Evolutionary conservation across 2,888 invertebrate genomes (phyloP), one percentile per base, ranked within the genome.

Genomic region (Mechanitis mazaeus): DNA sequence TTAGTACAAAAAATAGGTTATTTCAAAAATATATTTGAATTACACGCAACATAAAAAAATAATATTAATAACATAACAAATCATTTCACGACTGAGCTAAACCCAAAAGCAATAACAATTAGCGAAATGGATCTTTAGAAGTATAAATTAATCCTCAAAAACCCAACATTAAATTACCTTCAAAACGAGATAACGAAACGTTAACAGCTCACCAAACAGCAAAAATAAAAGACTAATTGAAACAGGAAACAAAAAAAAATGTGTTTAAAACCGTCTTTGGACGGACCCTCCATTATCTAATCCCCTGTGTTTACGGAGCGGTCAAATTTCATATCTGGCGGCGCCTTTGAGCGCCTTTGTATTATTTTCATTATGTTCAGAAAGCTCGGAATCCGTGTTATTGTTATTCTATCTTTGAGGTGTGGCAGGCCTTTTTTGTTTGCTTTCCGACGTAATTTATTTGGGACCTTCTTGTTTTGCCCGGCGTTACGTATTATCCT

Each of bases 391-490:
- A 74, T 77, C 81, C 74, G 71, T 79, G 79, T 83, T 83, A 84
- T 86, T 87, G 83, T 86, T 85, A 83, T 84, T 84, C 80, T 80
- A 76, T 81, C 80, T 80, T 77, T 75, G 79, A 83, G 83, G 80
- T 82, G 81, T 81, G 81, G 79, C 79, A 75, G 75, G 70, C 70
- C 70, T 74, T 79, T 73, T 81, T 80, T 79, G 80, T 81, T 79
- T 76, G 79, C 74, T 74, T 75, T 73, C 71, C 74, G 69, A 69
- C 72, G 75, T 80, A 76, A 80, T 83, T 80, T 82, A 81, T 81
- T 81, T 79, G 75, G 75, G 71, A 71, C 69, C 75, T 76, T 78
- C 77, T 82, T 81, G 79, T 77, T 77, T 75, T 75, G 74, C 72
- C 72, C 68, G 68, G 72, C 74, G 75, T 75, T 74, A 76, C 76